Base-by-base conservation (phyloP, 2,113 vertebrate species). In the Craseonycteris thonglongyai region DNA sequence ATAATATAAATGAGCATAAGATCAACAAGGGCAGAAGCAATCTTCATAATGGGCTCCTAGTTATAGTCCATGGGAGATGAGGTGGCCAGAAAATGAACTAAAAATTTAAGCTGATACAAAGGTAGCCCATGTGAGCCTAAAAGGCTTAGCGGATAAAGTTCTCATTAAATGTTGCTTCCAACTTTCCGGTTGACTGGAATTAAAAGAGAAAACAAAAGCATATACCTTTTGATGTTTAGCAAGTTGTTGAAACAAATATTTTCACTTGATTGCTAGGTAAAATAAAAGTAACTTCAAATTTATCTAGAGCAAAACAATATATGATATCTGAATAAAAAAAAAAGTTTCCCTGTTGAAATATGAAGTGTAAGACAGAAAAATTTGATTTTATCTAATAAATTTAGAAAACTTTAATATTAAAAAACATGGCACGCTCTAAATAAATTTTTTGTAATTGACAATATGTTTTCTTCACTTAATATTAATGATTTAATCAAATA, bases 11-110 rank as follows among this genome's bases (percentile, higher is more conserved):
- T 45, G 95, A 95, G 85, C 56, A n/a, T 69, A 91, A 89, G 75
- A 94, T 88, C 87, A 89, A 5, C 38, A 94, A 97, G 93, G 88
- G 79, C 7, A 12, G 6, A 92, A 59, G 7, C 61, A 96, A 95
- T 96, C 81, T 97, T 97, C 92, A 74, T 74, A 97, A 95, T 54
- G 81, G 65, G 2, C 26, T 96, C 24, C 45, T 68, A 94, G 56
- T 86, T 96, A 96, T 24, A 94, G 56, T 54, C 95, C 81, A 68
- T 80, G 90, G 68, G 86, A 97, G 82, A 96, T 58, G 86, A 90
- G 66, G 96, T 90, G 58, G 33, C 90, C 82, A 94, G 81, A 75
- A 96, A 93, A 96, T 24, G 2, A 91, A 90, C 24, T 94, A 18
- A 95, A 63, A 61, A 88, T 88, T 80, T 96, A 93, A 63, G 33